These are phyloP conservation scores for Lateolabrax maculatus DNA, from an alignment of 2,797 vertebrate genomes.

Conservation along the genomic window DNA sequence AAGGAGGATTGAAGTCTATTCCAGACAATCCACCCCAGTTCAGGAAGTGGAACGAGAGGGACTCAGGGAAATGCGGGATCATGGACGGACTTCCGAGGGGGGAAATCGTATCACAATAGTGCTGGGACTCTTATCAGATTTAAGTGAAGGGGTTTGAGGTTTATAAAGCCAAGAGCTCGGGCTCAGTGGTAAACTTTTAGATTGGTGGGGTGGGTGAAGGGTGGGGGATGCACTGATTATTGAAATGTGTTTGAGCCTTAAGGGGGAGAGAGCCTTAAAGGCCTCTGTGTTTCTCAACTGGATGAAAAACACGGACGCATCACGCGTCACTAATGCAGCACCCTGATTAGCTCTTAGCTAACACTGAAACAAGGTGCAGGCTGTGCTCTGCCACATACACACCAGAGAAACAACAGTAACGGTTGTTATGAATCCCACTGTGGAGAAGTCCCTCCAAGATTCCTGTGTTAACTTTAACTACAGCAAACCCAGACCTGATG, in stretches of 20 bases:
- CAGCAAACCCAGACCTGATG: neutral
- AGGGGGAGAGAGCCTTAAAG: slow-evolving; percentile 35
- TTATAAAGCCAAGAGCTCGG: slow-evolving; percentile 71
- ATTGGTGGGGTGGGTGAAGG: neutral
- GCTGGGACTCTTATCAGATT: slow-evolving; percentile 84
- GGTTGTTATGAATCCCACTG: neutral
- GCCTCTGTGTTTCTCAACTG: slow-evolving; percentile 40
- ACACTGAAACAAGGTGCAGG: slow-evolving; percentile 35
- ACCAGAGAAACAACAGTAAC: slow-evolving; percentile 15
- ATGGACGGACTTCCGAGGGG: slow-evolving; percentile 79
- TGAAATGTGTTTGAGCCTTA: slow-evolving; percentile 56
- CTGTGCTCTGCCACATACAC: slow-evolving; percentile 16
- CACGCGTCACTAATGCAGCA: slow-evolving; percentile 10
- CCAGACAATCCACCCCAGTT: slow-evolving; percentile 82
- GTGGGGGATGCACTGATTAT: slow-evolving; percentile 56
- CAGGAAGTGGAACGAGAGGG: slow-evolving; percentile 81
- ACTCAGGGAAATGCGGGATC: slow-evolving; percentile 82
- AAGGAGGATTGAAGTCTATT: slow-evolving; percentile 86
- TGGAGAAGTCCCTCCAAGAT: neutral
- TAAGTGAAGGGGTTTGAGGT: slow-evolving; percentile 73
- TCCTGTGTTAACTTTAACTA: neutral
- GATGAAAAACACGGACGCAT: slow-evolving; percentile 42
- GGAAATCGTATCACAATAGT: slow-evolving; percentile 83
- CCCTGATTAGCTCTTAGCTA: slow-evolving; percentile 35
- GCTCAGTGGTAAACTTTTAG: slow-evolving; percentile 75